These are phyloP conservation scores for Tragelaphus scriptus DNA, from an alignment of 2,113 vertebrate species.

Conservation along the genomic window DNA sequence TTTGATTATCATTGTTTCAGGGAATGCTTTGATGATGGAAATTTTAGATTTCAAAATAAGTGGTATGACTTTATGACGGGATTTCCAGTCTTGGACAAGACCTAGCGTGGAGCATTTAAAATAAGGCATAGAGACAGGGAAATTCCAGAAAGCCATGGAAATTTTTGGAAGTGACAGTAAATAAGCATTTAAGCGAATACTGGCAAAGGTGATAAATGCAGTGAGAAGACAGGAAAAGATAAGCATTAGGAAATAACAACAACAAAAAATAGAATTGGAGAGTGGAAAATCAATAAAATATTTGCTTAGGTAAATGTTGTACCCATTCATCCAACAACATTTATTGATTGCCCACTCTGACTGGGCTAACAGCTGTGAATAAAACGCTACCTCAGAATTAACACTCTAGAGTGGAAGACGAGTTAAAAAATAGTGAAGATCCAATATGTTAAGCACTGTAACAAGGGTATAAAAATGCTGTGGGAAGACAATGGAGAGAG, in stretches of 20 bases:
- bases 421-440: constrained; percentile 37
- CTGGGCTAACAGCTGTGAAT: constrained; percentile 45
- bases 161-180: neutral
- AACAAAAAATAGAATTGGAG: constrained; percentile 12
- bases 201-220: neutral
- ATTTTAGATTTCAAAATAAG: constrained; percentile 21
- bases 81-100: neutral
- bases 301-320: constrained; percentile 26
- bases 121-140: neutral
- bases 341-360: constrained; percentile 13
- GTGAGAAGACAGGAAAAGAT: constrained; percentile 1
- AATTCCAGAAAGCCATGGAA: neutral
- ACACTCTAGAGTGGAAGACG: neutral
- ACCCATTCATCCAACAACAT: neutral
- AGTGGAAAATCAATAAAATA: constrained; percentile 38
- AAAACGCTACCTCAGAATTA: constrained; percentile 39
- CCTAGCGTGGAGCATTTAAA: neutral
- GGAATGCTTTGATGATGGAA: neutral
- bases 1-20: neutral
- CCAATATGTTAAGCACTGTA: neutral
- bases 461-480: constrained; percentile 29
- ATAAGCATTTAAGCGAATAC: neutral
- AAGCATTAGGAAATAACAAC: constrained; percentile 24
- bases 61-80: neutral
- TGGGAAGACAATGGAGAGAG: neutral